phyloP scores from a whole-genome alignment of 2,888 invertebrate genomes.

The Drosophila subquinaria region DNA sequence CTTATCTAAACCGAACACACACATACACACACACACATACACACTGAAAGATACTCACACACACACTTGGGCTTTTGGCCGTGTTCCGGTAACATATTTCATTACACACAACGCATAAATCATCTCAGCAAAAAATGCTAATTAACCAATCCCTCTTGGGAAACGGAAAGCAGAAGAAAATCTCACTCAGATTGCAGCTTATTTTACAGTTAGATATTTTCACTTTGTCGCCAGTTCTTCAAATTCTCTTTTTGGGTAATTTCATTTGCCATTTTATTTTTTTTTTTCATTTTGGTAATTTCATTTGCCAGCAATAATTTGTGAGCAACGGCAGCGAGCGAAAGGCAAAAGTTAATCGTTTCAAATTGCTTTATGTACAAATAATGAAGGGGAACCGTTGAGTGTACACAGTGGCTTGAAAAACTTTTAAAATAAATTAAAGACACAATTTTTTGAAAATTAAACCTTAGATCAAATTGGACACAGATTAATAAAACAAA shows the following conservation, averaged over 20 bases:
- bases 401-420: constrained; percentile 7
- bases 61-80: constrained; percentile 22
- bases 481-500: not conserved
- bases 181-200: constrained; percentile 26
- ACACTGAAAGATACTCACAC: constrained; percentile 15
- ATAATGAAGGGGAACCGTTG: constrained; percentile 51
- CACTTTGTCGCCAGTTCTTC: constrained; percentile 23
- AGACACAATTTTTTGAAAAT: not conserved
- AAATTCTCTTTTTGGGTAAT: constrained; percentile 33
- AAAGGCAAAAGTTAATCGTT: constrained; percentile 57
- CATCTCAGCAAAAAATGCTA: constrained; percentile 66
- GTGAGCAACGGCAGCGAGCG: constrained; percentile 31
- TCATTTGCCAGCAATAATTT: constrained; percentile 53
- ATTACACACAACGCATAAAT: constrained; percentile 62
- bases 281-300: constrained; percentile 40
- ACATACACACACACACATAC: constrained; percentile 14
- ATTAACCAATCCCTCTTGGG: constrained; percentile 52
- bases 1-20: constrained; percentile 63
- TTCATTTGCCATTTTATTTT: constrained; percentile 44
- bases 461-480: not conserved
- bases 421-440: not conserved
- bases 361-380: constrained; percentile 62
- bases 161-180: constrained; percentile 1
- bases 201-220: constrained; percentile 10
- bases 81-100: constrained; percentile 64